Evolutionary conservation across 1,140 invertebrate species (phyloP).

Genomic region (Chlorops oryzae): DNA sequence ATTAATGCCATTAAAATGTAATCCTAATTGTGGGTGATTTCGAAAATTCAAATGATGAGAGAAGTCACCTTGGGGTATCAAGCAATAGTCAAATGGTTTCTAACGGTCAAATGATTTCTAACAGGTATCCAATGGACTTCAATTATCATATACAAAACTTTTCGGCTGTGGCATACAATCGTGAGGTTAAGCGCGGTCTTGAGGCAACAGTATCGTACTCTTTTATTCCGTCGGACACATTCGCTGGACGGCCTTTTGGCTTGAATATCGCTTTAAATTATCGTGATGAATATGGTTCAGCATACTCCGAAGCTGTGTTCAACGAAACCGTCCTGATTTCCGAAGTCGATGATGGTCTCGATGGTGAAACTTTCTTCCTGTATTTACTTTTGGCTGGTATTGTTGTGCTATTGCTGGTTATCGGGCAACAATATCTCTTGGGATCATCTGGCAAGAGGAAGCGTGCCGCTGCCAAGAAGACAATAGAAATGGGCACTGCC

Average conservation of each 20-base stretch:
- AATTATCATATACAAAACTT: slow-evolving; percentile 98
- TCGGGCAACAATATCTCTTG: slow-evolving; percentile 85
- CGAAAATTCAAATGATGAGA: no score
- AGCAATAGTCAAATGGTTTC: no score
- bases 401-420: slow-evolving; percentile 77
- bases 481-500: slow-evolving; percentile 71
- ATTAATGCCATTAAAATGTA: no score
- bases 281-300: slow-evolving; percentile 66
- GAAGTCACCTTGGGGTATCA: no score
- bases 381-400: slow-evolving; percentile 90
- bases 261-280: slow-evolving; percentile 91
- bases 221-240: slow-evolving; percentile 91
- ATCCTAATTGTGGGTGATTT: no score
- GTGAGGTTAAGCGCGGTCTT: slow-evolving; percentile 80
- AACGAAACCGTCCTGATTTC: slow-evolving; percentile 98
- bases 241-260: slow-evolving; percentile 92
- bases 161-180: slow-evolving; percentile 83
- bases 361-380: slow-evolving; percentile 97
- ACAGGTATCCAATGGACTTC: slow-evolving; percentile 99
- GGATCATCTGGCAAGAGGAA: slow-evolving; percentile 55
- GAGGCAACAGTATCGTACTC: slow-evolving; percentile 94
- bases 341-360: slow-evolving; percentile 93
- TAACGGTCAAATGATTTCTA: no score
- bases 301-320: slow-evolving; percentile 86
- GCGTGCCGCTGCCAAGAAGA: slow-evolving; percentile 55